Percentiles rank a stretch among this genome's conserved stretches.
phyloP scores from a whole-genome alignment of 1,140 invertebrate genomes.

The Ceratina australensis region DNA sequence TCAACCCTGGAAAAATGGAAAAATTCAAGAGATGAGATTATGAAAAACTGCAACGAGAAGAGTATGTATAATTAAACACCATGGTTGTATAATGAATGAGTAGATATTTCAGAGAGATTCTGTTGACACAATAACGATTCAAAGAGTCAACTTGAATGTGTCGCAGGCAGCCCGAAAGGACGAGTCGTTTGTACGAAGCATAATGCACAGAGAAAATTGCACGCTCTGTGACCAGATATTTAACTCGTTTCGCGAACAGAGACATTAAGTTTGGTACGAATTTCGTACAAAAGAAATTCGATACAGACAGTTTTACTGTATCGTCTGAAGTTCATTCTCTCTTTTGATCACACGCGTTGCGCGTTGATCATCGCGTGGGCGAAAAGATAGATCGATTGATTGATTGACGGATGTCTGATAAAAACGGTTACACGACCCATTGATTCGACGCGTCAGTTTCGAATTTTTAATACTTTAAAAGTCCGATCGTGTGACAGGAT shows the following conservation, averaged over 20 bases:
- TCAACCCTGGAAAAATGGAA: too few species aligned
- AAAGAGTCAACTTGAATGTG: constrained; percentile 13
- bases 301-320: not conserved
- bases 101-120: not conserved
- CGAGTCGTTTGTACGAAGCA: constrained; percentile 11
- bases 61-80: too few species aligned
- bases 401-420: not conserved
- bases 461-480: not conserved
- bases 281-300: too few species aligned
- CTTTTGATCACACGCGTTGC: not conserved
- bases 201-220: constrained; percentile 8
- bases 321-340: not conserved
- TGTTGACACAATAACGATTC: not conserved
- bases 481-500: too few species aligned
- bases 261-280: not conserved
- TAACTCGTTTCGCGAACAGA: too few species aligned
- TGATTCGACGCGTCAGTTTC: not conserved
- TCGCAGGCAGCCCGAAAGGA: not conserved
- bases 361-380: constrained; percentile 9
- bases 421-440: not conserved
- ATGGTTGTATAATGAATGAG: not conserved
- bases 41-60: too few species aligned
- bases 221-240: too few species aligned
- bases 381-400: constrained; percentile 11
- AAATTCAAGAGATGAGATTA: too few species aligned